These are phyloP conservation scores for Manduca sexta DNA, from an alignment of 1,140 invertebrate species.

Conservation along the genomic window DNA sequence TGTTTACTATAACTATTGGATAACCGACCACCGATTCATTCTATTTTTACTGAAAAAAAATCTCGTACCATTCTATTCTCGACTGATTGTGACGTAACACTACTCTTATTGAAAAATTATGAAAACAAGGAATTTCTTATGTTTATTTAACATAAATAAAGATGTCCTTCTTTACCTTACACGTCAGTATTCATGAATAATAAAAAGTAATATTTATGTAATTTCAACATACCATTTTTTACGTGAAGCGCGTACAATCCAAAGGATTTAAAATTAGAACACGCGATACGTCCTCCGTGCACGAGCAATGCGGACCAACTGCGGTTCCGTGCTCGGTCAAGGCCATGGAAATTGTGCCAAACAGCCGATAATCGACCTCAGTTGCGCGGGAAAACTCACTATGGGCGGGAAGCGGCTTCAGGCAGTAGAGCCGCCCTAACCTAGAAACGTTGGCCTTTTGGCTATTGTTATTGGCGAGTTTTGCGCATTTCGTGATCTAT, in stretches of 20 bases:
- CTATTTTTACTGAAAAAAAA: constrained; percentile 4
- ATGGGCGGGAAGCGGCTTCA: constrained; percentile 27
- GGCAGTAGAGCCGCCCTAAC: neutral
- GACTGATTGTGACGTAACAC: constrained; percentile 11
- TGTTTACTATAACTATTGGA: too few relatives aligned
- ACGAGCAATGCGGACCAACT: constrained; percentile 46
- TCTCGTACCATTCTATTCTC: constrained; percentile 10
- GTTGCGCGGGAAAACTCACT: constrained; percentile 53
- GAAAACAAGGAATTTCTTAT: neutral
- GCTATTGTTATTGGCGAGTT: neutral
- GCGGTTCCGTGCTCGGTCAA: constrained; percentile 52
- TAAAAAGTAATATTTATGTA: neutral
- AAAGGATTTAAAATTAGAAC: constrained; percentile 9
- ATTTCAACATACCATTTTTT: constrained; percentile 44
- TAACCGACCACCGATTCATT: neutral
- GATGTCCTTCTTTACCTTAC: neutral
- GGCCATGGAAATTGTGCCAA: constrained; percentile 60
- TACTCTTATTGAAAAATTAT: constrained; percentile 2
- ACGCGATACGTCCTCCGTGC: constrained; percentile 16
- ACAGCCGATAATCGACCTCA: constrained; percentile 32
- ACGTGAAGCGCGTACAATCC: constrained; percentile 30
- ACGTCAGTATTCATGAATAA: too few relatives aligned
- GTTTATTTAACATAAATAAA: neutral
- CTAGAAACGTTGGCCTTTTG: constrained; percentile 5
- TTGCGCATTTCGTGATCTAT: neutral